Evolutionary conservation across 2,797 vertebrate genomes (phyloP), one percentile per base, ranked within the genome.

Genomic region (Coluber constrictor): DNA sequence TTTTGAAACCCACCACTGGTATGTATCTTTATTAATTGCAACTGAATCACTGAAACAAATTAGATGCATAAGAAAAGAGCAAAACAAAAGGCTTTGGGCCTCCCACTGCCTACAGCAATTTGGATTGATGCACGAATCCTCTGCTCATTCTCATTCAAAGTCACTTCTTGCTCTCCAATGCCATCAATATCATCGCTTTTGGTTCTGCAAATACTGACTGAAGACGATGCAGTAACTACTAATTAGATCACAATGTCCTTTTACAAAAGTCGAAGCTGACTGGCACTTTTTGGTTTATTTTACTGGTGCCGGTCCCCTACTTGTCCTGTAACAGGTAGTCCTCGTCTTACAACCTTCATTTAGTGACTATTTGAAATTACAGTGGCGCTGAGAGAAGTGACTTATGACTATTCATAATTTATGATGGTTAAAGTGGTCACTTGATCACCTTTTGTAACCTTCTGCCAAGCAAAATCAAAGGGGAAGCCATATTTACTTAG

Each of bases 181-280:
- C 87, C 95, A 96, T 96, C 96, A 96, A 94, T 97, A 97, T 95
- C 93, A 96, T 94, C 94, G 94, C 86, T 92, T 51, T 93, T 95
- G 95, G 95, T 96, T 95, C 87, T 74, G 91, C 93, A 95, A 96
- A 93, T 94, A 94, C 95, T 94, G 93, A 0, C 0, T 86, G 93
- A 93, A 93, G 95, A 96, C 95, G 94, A 95, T 96, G 94, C 92
- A 96, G 93, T 94, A 96, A 94, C 95, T 96, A 95, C 96, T 97
- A 97, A 97, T 97, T 97, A 96, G 94, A 94, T 88, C 79, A 90
- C 95, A 95, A 95, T 95, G 37, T 93, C 91, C 90, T 95, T 90
- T 91, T 95, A 90, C 93, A 95, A 61, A 70, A 94, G 66, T 88
- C 94, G 12, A 29, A 92, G 27, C 86, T 93, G 83, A 92, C 57